phyloP scores from a whole-genome alignment of 2,113 vertebrate genomes.

The Boulengeromyrus knoepffleri region DNA sequence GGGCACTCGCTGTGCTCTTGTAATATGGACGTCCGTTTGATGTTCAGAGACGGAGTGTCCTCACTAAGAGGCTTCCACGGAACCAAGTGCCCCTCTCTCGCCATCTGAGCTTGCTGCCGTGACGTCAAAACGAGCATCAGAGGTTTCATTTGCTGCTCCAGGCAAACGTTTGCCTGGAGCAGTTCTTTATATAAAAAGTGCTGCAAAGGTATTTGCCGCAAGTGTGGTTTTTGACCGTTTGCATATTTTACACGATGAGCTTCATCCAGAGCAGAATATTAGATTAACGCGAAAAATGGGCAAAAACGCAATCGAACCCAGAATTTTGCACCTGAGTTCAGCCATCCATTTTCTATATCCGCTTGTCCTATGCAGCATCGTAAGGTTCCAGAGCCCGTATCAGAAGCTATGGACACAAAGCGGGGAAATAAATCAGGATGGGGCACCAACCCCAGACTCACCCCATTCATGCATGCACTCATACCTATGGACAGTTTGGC shows the following conservation, averaged over 20 bases:
- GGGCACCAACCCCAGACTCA: not conserved
- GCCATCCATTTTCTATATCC: not conserved
- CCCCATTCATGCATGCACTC: not conserved
- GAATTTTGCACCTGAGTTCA: not conserved
- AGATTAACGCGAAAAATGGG: not conserved
- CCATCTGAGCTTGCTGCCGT: not conserved
- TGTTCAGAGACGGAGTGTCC: not conserved
- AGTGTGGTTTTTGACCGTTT: not conserved
- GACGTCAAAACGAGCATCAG: not conserved
- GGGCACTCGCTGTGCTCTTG: not conserved
- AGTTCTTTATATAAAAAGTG: not conserved
- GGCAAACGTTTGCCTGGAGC: not conserved
- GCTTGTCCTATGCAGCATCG: not conserved
- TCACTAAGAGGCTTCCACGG: not conserved
- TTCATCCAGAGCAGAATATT: not conserved
- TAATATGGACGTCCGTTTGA: not conserved
- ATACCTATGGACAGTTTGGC: not conserved
- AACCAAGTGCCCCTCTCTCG: not conserved
- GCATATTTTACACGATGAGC: not conserved
- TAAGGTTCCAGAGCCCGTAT: not conserved
- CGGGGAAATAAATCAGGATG: not conserved
- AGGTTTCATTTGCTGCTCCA: not conserved
- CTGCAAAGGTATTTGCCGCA: not conserved
- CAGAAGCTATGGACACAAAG: not conserved
- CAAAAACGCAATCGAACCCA: not conserved